Evolutionary conservation across 1,140 invertebrate genomes (phyloP).

Genomic region (Aphelinus certus): DNA sequence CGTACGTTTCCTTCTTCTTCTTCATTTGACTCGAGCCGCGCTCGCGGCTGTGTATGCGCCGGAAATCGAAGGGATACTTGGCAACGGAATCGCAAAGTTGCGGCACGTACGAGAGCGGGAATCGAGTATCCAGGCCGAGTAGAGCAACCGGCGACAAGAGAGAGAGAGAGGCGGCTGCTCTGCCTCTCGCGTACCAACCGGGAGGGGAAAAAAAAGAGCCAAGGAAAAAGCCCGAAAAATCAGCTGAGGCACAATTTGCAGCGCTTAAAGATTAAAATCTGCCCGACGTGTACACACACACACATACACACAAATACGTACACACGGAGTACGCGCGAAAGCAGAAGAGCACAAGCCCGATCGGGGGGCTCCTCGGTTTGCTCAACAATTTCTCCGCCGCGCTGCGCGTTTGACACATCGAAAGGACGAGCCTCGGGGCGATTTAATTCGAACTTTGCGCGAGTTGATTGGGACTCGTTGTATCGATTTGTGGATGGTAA

Average conservation of each 20-base stretch:
- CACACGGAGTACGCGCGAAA: neutral
- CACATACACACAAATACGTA: neutral
- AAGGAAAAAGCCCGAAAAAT: constrained; percentile 21
- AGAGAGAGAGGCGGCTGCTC: too few species aligned
- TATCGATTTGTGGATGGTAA: too few species aligned
- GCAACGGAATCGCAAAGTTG: constrained; percentile 41
- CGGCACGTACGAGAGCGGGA: constrained; percentile 29
- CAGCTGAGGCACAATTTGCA: constrained; percentile 33
- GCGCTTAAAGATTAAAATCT: constrained; percentile 37
- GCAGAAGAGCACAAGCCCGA: too few species aligned
- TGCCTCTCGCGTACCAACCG: too few species aligned
- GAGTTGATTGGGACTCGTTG: too few species aligned
- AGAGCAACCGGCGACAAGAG: neutral
- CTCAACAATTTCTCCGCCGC: too few species aligned
- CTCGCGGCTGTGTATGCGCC: neutral
- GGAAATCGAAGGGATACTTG: constrained; percentile 42
- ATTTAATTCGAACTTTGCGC: too few species aligned
- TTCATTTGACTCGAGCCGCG: constrained; percentile 32
- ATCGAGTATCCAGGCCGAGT: constrained; percentile 40
- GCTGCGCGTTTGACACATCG: too few species aligned
- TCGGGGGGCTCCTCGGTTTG: too few species aligned
- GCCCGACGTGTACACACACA: neutral
- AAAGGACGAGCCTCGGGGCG: too few species aligned
- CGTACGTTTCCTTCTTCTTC: constrained; percentile 33
- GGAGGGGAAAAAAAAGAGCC: neutral